Evolutionary conservation across 1,140 invertebrate species (phyloP), one percentile per base, ranked within the genome.

Genomic region (Camponotus floridanus): DNA sequence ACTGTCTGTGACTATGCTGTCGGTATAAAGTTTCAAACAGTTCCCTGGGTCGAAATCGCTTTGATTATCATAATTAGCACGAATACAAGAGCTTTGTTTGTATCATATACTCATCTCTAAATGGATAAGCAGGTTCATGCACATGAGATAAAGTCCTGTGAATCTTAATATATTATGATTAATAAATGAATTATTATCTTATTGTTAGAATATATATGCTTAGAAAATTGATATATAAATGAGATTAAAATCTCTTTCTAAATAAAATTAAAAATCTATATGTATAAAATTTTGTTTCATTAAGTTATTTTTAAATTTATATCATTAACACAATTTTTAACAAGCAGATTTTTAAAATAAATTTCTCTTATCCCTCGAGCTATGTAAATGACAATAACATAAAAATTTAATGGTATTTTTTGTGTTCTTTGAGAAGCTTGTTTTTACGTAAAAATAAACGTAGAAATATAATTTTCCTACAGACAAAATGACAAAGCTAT

Each of bases 41-140:
- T 61, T 42, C 15, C 3, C 48, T 5, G 2, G 11, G 6, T 13
- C 3, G 11, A 36, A 31, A 62, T 62, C 11, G 59, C 11, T 42
- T 7, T 13, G 39, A 64, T 76, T 64, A 31, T 76, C 26, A 33
- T 21, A 61, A 76, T 76, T 18, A 31, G 7, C 18, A 68, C 36
- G 13, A 36, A 18, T 18, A 33, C 26, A 31, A 71, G 64, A 18
- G 36, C 9, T 68, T 13, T n/a, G 65, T 21, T 68, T 64, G 31
- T 64, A 68, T 45, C 21, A 8, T n/a, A 9, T 15, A 13, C 21
- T 70, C 48, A 51, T 15, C 45, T 71, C 15, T 71, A 51, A 71
- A 7, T 21, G 42, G 13, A 70, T 70, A 70, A 51, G 15, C 6
- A 31, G 39, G 3, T 13, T n/a, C 21, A 15, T 7, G 21, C n/a